Base-by-base conservation (phyloP, 2,797 vertebrate genomes). In the Falco naumanni region DNA sequence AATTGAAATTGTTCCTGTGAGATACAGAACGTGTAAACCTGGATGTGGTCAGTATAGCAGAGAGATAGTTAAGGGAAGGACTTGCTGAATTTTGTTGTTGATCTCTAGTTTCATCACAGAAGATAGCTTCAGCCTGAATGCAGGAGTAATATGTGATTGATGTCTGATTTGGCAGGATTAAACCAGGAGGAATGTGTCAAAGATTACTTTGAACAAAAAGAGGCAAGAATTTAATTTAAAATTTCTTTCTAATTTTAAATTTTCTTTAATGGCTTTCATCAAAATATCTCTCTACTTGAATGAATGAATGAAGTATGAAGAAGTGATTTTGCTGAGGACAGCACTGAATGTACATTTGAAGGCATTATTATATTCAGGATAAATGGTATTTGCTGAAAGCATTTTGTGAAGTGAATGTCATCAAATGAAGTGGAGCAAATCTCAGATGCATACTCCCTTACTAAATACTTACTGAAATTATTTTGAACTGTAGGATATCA, bases 21-120 rank as follows among this genome's bases (percentile, higher is more conserved):
- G 21, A 3, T 5, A 6, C 31, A 5, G 37, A 8, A 12, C 3
- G 1, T 45, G 39, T 16, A 25, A 37, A 11, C 7, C 26, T 19
- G 66, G 43, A 21, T 59, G 19, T 37, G 59, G 37, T 56, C 70
- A 33, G 47, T 0, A 5, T 21, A 29, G 28, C 16, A 9, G 8
- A 29, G 69, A 45, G 24, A 19, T 21, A 28, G 22, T 7, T 20
- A 18, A 45, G 19, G 22, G 11, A 45, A 59, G 33, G 39, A 60
- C 9, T 14, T 8, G 24, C 8, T 68, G 57, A 6, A 63, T 65
- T 61, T 51, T 34, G 16, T 29, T 60, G 20, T 10, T 63, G 28
- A 2, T 79, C 13, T 48, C 41, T 39, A 3, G 31, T 33, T 86
- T 60, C 39, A 61, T n/a, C n/a, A 17, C 19, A 33, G 22, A 5